Base-by-base conservation (phyloP, 2,888 invertebrate species). In the Scaptomyza reducta region DNA sequence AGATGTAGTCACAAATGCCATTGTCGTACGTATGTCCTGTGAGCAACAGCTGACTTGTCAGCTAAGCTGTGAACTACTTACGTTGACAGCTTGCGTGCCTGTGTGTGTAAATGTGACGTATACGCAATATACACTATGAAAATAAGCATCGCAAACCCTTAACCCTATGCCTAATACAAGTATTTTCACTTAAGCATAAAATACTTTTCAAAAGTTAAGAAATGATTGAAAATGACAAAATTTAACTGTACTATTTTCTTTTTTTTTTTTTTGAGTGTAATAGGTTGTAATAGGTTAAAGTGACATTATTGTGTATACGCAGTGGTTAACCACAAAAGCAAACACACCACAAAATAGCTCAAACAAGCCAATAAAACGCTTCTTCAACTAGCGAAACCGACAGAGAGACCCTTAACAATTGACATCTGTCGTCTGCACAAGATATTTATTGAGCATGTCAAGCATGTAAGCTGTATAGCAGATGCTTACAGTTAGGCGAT, bases 401-500 rank as follows among this genome's bases (percentile, higher is more conserved):
- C 7, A 27, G 35, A 13, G 55, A 56, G 22, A 22, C 29, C 27
- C 46, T 65, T 42, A 54, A 54, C 50, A 50, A 31, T 61, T 60
- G 68, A 65, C 71, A 71, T 44, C 68, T 75, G 75, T 66, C 64
- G 58, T 49, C 47, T 59, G 76, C 56, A 59, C 65, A 58, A 58
- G 51, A 61, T 69, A 76, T 76, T 76, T 76, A 76, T 76, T 72
- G 76, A 66, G 41, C 54, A 58, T 76, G 62, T 69, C 69, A 69
- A 27, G 5, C 49, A 7, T n/a, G n/a, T n/a, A n/a, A n/a, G 38
- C 3, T 33, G 33, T 31, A 53, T 41, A 46, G 18, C 25, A 31
- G 27, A 41, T 56, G 51, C 56, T 56, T 41, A 31, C 46, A 31
- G 45, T 45, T 50, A 16, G 10, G 14, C 9, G 1, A 11, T n/a